Percentiles rank a stretch among this genome's conserved stretches.
Evolutionary conservation across 2,113 vertebrate genomes (phyloP).

Genomic region (Trichomycterus rosablanca): DNA sequence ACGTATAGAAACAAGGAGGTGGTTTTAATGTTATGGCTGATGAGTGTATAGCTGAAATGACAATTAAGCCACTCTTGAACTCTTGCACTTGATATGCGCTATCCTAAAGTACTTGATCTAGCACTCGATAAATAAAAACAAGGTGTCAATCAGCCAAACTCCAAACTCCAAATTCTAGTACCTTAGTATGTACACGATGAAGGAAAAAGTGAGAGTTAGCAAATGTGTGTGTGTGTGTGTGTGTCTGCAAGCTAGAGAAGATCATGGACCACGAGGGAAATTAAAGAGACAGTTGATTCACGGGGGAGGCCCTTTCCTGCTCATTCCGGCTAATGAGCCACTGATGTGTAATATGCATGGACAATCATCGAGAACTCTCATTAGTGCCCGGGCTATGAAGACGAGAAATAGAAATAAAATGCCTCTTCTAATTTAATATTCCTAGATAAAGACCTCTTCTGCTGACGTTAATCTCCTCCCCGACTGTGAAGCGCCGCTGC

Average conservation of each 20-base stretch:
- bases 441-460: constrained; percentile 62
- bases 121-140: too few relatives aligned
- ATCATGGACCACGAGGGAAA: constrained; percentile 70
- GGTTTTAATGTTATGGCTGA: too few relatives aligned
- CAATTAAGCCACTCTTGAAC: too few relatives aligned
- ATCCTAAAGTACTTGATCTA: too few relatives aligned
- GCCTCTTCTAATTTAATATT: constrained; percentile 70
- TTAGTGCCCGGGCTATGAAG: constrained; percentile 68
- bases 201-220: constrained; percentile 11
- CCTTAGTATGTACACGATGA: neutral
- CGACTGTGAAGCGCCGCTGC: constrained; percentile 39
- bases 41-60: too few relatives aligned
- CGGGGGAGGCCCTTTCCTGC: constrained; percentile 63
- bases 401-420: constrained; percentile 66
- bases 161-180: too few relatives aligned
- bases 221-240: constrained; percentile 25
- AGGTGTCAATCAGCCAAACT: too few relatives aligned
- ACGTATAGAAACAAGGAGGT: too few relatives aligned
- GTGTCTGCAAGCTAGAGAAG: constrained; percentile 47
- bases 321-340: constrained; percentile 74
- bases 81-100: too few relatives aligned
- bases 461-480: constrained; percentile 43
- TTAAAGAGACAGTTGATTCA: constrained; percentile 69
- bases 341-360: constrained; percentile 72
- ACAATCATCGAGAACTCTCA: constrained; percentile 70